phyloP scores from a whole-genome alignment of 2,888 invertebrate genomes.

The Aleiodes alternator region DNA sequence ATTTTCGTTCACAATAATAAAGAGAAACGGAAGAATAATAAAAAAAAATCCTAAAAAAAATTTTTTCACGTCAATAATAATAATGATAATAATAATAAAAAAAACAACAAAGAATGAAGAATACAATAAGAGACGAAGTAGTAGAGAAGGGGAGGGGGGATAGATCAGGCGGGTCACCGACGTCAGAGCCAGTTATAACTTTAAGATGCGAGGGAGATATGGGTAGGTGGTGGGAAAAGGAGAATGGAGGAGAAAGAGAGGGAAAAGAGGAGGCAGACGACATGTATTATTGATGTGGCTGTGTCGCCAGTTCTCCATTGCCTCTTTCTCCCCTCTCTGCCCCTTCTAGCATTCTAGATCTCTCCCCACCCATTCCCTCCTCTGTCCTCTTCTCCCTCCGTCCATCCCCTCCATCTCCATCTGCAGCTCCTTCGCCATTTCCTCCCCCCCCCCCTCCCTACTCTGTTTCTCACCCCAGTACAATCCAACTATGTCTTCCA shows the following conservation, averaged over 20 bases:
- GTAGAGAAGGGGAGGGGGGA: slow-evolving; percentile 47
- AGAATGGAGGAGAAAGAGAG: slow-evolving; percentile 48
- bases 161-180: slow-evolving; percentile 62
- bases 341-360: slow-evolving; percentile 35
- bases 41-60: slow-evolving; percentile 35
- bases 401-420: slow-evolving; percentile 44
- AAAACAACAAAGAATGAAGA: slow-evolving; percentile 36
- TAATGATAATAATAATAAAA: background rate
- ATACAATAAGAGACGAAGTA: slow-evolving; percentile 40
- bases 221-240: slow-evolving; percentile 40
- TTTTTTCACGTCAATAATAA: background rate
- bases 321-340: slow-evolving; percentile 45
- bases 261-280: slow-evolving; percentile 58
- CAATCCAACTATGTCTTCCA: slow-evolving; percentile 58
- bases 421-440: slow-evolving; percentile 35
- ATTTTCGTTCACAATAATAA: slow-evolving; percentile 36
- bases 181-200: slow-evolving; percentile 65
- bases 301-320: slow-evolving; percentile 61
- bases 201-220: slow-evolving; percentile 62
- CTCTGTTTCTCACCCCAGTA: slow-evolving; percentile 33
- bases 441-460: slow-evolving; percentile 16
- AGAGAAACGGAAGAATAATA: slow-evolving; percentile 46
- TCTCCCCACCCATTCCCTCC: slow-evolving; percentile 38
- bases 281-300: slow-evolving; percentile 70
- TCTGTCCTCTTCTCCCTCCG: slow-evolving; percentile 28